Percentiles rank a stretch among this genome's conserved stretches.
Conservation (phyloP, 1,140 invertebrate genomes). For the Drosophila rhopaloa region DNA sequence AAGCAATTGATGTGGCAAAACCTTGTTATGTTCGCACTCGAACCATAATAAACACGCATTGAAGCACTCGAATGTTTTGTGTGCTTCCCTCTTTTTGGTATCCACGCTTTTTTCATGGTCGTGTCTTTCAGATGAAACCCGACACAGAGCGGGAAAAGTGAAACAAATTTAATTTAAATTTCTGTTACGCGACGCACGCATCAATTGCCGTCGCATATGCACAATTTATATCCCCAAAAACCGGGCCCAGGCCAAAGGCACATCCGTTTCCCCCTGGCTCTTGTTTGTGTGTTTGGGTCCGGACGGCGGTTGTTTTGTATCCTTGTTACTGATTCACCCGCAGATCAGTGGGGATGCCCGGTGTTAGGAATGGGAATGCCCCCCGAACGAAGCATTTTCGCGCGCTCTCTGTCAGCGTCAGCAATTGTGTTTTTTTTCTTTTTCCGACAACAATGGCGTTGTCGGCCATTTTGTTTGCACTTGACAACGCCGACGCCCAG, state of each 20-base stretch:
- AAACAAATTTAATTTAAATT: conserved; percentile 79
- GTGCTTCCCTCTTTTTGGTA: conserved; percentile 12
- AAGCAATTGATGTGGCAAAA: conserved; percentile 18
- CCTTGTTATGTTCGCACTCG: background rate
- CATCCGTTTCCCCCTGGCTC: conserved; percentile 5
- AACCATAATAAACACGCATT: conserved; percentile 19
- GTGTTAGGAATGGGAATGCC: conserved; percentile 12
- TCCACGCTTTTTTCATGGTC: background rate
- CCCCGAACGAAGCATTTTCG: conserved; percentile 40
- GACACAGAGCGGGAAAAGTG: conserved; percentile 31
- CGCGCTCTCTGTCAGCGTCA: conserved; percentile 64
- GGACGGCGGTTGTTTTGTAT: conserved; percentile 22
- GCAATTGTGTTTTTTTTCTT: conserved; percentile 25
- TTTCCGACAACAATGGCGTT: conserved; percentile 53
- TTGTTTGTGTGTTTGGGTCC: conserved; percentile 50
- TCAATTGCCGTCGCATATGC: conserved; percentile 68
- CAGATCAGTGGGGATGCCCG: conserved; percentile 7
- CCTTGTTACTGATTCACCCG: conserved; percentile 11
- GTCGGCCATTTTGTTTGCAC: conserved; percentile 72
- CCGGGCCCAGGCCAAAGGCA: conserved; percentile 6
- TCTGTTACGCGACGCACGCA: conserved; percentile 46
- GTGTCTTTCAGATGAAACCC: conserved; percentile 30
- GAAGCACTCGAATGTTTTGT: conserved; percentile 14
- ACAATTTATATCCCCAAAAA: conserved; percentile 38
- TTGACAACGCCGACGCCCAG: conserved; percentile 55